phyloP scores from a whole-genome alignment of 2,113 vertebrate genomes.

The Opisthocomus hoazin region DNA sequence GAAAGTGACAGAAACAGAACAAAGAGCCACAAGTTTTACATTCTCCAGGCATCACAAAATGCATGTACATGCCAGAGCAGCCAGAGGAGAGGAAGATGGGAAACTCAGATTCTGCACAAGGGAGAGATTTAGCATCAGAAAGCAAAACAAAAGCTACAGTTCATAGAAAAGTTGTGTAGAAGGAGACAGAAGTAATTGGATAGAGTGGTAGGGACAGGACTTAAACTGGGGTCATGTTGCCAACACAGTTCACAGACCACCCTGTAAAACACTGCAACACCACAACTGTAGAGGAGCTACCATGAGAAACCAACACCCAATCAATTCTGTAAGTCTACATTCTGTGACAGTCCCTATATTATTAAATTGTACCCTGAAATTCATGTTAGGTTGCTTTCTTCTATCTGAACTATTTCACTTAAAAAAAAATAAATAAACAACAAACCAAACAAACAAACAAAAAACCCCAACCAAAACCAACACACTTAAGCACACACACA shows the following conservation, averaged over 20 bases:
- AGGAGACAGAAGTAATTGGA: background rate
- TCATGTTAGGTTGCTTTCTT: background rate
- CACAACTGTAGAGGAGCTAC: background rate
- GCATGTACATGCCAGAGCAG: background rate
- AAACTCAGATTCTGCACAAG: background rate
- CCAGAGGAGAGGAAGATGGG: background rate
- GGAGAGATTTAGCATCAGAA: background rate
- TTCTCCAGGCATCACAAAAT: background rate
- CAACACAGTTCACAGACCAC: background rate
- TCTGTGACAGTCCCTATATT: background rate
- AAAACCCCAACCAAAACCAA: no score
- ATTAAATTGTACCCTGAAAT: background rate
- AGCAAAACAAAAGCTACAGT: background rate
- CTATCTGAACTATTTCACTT: background rate
- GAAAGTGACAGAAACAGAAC: background rate
- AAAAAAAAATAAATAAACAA: background rate
- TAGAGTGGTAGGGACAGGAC: accelerated
- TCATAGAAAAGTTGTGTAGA: background rate
- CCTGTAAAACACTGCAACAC: background rate
- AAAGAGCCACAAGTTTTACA: background rate
- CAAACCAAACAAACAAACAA: background rate
- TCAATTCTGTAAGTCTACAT: background rate
- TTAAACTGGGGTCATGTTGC: background rate
- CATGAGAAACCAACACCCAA: background rate
- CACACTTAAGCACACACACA: background rate